phyloP scores from a whole-genome alignment of 2,888 invertebrate genomes.

The Dromius quadrimaculatus region DNA sequence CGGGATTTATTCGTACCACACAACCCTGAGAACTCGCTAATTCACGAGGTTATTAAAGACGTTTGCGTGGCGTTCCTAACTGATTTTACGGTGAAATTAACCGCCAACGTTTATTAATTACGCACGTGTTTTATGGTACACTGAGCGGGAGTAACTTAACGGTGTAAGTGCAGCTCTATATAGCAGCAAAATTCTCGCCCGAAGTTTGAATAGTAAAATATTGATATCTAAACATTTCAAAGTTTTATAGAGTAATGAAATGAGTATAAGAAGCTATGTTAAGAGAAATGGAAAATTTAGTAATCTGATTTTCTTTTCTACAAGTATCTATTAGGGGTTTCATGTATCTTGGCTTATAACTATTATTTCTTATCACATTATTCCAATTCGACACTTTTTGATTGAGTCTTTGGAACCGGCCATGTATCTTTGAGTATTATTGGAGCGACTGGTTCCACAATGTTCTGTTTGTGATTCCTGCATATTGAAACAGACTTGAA shows the following conservation, averaged over 20 bases:
- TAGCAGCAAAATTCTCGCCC: not conserved
- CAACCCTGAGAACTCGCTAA: not conserved
- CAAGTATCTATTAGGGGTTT: too few species aligned
- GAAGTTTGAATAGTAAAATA: not conserved
- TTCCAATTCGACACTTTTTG: too few species aligned
- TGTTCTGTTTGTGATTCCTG: not conserved
- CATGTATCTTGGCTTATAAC: too few species aligned
- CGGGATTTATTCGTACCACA: not conserved
- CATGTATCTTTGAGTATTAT: too few species aligned
- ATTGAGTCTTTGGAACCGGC: too few species aligned
- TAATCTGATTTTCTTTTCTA: too few species aligned
- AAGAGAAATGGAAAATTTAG: not conserved
- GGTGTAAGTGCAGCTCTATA: not conserved
- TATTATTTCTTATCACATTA: too few species aligned
- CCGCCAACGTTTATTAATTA: constrained; percentile 16
- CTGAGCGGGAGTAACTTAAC: not conserved
- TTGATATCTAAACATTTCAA: not conserved
- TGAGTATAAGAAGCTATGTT: too few species aligned
- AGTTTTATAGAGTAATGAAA: too few species aligned
- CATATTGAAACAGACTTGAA: not conserved
- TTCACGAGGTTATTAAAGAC: constrained; percentile 22
- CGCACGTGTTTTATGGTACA: constrained; percentile 12
- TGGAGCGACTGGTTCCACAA: constrained; percentile 7
- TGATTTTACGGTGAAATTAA: constrained; percentile 18
- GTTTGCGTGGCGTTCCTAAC: constrained; percentile 6